Evolutionary conservation across 2,888 invertebrate genomes (phyloP).

Genomic region (Scrobipalpa atriplicella): DNA sequence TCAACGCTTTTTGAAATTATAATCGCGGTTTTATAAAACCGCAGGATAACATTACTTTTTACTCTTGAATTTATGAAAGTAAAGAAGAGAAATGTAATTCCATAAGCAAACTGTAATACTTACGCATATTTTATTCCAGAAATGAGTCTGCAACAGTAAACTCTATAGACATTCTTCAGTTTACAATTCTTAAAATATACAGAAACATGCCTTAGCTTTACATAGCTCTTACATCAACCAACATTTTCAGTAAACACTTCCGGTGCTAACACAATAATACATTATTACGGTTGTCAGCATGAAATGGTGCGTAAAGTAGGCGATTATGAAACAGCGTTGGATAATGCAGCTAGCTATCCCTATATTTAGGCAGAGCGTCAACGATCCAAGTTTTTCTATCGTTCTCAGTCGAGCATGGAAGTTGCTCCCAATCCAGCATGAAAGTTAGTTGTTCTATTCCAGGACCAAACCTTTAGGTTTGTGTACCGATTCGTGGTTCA

Average conservation of each 20-base stretch:
- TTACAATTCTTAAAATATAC: background rate
- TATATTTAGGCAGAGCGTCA: too few relatives aligned
- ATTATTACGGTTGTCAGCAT: conserved; percentile 6
- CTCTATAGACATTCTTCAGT: background rate
- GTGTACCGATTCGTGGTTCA: background rate
- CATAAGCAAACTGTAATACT: too few relatives aligned
- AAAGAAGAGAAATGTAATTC: too few relatives aligned
- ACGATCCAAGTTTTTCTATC: too few relatives aligned
- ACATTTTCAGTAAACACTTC: background rate
- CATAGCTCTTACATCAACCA: background rate
- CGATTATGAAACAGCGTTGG: conserved; percentile 16
- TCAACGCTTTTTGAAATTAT: background rate
- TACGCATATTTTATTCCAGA: background rate
- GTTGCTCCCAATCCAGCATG: background rate
- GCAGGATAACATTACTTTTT: background rate
- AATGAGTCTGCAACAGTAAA: background rate
- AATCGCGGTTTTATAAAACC: background rate
- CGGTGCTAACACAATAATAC: conserved; percentile 7
- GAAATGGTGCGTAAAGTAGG: conserved; percentile 21
- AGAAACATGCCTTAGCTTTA: background rate
- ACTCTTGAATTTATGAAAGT: background rate
- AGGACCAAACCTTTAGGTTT: too few relatives aligned
- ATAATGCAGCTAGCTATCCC: conserved; percentile 9
- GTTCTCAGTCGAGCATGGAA: background rate
- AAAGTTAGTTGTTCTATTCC: background rate